Evolutionary conservation across 2,113 vertebrate species (phyloP).

Genomic region (Saccopteryx bilineata): DNA sequence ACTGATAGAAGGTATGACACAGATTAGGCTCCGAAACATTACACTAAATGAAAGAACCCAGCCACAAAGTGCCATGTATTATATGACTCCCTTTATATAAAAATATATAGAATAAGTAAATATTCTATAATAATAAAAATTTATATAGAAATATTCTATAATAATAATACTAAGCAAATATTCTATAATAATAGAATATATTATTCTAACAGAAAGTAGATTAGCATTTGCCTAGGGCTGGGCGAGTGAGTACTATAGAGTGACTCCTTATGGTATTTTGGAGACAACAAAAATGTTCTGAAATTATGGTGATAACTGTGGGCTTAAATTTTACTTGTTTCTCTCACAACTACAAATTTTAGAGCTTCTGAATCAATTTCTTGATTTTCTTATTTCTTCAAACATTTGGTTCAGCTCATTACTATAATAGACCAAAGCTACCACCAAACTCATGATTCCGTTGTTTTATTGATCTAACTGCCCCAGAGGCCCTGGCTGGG

Average conservation of each 20-base stretch:
- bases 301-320: not conserved
- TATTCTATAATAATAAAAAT: not conserved
- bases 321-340: not conserved
- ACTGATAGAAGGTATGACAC: not conserved
- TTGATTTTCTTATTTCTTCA: not conserved
- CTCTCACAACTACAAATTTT: not conserved
- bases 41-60: not conserved
- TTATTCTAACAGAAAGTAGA: not conserved
- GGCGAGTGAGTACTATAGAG: rapidly evolving
- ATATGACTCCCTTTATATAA: not conserved
- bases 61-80: not conserved
- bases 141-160: no score
- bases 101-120: not conserved
- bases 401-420: not conserved
- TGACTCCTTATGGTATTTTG: not conserved
- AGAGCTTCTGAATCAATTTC: not conserved
- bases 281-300: not conserved
- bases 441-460: not conserved
- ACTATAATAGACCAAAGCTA: not conserved
- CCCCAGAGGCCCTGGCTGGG: no score
- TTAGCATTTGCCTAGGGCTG: not conserved
- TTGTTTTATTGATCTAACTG: not conserved
- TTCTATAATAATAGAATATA: no score
- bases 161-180: no score
- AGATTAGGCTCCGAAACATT: no score